Evolutionary conservation across 2,113 vertebrate genomes (phyloP).

Genomic region (Oceanites oceanicus): DNA sequence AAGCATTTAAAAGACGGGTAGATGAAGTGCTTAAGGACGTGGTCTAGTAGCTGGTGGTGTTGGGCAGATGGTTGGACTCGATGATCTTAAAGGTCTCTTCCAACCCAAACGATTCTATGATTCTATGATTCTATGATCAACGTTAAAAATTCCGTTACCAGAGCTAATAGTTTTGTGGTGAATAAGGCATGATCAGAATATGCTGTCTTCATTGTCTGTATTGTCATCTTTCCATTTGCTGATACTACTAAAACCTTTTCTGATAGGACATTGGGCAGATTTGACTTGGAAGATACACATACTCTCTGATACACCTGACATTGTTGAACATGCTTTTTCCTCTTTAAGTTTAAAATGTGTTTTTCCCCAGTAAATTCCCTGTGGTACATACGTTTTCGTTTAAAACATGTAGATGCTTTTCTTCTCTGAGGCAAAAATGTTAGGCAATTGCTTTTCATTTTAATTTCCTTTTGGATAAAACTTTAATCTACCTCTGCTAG

Average conservation of each 20-base stretch:
- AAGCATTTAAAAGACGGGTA: too few relatives aligned
- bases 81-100: too few relatives aligned
- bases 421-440: background rate
- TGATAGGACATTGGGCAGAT: slow-evolving; percentile 14
- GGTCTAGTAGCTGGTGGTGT: too few relatives aligned
- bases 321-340: background rate
- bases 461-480: slow-evolving; percentile 41
- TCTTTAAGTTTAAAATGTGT: background rate
- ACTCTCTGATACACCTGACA: background rate
- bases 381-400: background rate
- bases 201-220: background rate
- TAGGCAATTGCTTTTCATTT: background rate
- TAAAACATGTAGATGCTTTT: background rate
- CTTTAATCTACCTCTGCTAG: background rate
- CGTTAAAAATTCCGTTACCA: slow-evolving; percentile 13
- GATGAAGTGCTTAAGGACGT: too few relatives aligned
- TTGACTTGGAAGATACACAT: background rate
- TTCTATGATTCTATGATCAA: too few relatives aligned
- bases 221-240: background rate
- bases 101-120: too few relatives aligned
- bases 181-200: slow-evolving; percentile 2
- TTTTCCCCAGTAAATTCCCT: background rate
- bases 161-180: background rate
- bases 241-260: background rate
- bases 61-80: too few relatives aligned